A percentile compares a stretch with the other conserved stretches of the same genome.
Conservation (phyloP, 30 jellyfish, hydroid and myxozoan genomes). For the Haliclystus octoradiatus region DNA sequence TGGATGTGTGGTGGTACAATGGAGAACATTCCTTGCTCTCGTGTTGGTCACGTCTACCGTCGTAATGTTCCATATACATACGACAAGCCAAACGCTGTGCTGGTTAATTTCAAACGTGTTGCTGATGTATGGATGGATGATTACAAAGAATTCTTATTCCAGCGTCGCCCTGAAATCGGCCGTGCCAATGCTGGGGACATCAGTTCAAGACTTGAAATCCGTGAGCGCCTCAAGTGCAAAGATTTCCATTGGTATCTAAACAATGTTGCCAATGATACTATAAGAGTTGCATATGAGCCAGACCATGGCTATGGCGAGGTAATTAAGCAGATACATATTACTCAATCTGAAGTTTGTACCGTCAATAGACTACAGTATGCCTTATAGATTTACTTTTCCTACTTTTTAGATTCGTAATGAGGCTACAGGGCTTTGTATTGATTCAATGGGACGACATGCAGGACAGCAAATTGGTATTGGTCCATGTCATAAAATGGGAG, state of each 20-base stretch:
- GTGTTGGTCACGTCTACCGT: slow-evolving; percentile 99
- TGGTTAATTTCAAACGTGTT: slow-evolving; percentile 83
- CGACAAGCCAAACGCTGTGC: slow-evolving; percentile 89
- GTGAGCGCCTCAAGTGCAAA: slow-evolving; percentile 66
- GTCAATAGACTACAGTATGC: not conserved
- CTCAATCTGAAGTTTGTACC: too few species aligned
- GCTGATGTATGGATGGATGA: slow-evolving; percentile 99
- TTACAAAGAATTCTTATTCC: slow-evolving; percentile 66
- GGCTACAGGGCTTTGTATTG: slow-evolving; percentile 54
- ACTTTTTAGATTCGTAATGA: slow-evolving; percentile 33
- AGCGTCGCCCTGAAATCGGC: slow-evolving; percentile 65
- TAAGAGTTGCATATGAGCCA: slow-evolving; percentile 88
- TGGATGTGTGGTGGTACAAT: slow-evolving; percentile 99
- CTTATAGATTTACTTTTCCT: not conserved
- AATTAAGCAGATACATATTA: too few species aligned
- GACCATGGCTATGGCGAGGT: slow-evolving; percentile 95
- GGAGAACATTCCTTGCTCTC: slow-evolving; percentile 97
- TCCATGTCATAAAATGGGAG: slow-evolving; percentile 73
- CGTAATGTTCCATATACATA: slow-evolving; percentile 87
- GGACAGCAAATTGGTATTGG: slow-evolving; percentile 58
- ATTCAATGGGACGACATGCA: slow-evolving; percentile 62
- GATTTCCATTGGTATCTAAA: slow-evolving; percentile 86
- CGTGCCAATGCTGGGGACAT: slow-evolving; percentile 68
- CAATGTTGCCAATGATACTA: slow-evolving; percentile 85
- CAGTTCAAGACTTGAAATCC: slow-evolving; percentile 48